These are phyloP conservation scores for Pedionomus torquatus DNA, from an alignment of 2,113 vertebrate species.

Conservation along the genomic window DNA sequence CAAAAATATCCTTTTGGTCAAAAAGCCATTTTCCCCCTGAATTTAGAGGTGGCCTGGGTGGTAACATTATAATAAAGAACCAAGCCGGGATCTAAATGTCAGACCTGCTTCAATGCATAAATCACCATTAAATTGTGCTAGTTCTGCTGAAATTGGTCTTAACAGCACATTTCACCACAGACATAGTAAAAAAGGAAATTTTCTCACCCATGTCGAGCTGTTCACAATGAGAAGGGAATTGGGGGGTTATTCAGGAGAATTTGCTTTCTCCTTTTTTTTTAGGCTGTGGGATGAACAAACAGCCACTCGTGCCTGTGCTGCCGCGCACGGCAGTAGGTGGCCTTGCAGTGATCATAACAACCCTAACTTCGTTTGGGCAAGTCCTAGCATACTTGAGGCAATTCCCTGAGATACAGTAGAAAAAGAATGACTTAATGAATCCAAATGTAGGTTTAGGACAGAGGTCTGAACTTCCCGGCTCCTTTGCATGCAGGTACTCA, in stretches of 20 bases:
- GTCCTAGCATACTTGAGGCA: background rate
- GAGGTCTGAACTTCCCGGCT: background rate
- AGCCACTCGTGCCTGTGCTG: background rate
- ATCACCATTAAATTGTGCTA: slow-evolving; percentile 2
- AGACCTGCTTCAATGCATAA: background rate
- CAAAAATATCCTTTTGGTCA: background rate
- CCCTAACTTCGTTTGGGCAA: background rate
- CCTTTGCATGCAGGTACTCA: slow-evolving; percentile 9
- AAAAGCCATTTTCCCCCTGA: background rate
- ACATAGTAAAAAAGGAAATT: background rate
- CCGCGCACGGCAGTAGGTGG: background rate
- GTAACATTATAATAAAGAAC: background rate
- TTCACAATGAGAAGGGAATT: background rate
- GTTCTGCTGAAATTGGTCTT: slow-evolving; percentile 29
- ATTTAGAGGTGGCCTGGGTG: background rate
- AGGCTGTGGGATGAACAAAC: background rate
- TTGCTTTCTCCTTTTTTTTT: background rate
- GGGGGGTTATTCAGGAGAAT: background rate
- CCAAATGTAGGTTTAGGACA: background rate
- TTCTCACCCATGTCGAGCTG: background rate
- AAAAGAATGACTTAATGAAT: background rate
- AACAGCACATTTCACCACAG: slow-evolving; percentile 24
- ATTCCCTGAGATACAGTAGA: background rate
- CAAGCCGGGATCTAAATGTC: background rate
- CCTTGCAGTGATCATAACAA: background rate